These are phyloP conservation scores for Chrysopa pallens DNA, from an alignment of 1,140 invertebrate species.

Conservation along the genomic window DNA sequence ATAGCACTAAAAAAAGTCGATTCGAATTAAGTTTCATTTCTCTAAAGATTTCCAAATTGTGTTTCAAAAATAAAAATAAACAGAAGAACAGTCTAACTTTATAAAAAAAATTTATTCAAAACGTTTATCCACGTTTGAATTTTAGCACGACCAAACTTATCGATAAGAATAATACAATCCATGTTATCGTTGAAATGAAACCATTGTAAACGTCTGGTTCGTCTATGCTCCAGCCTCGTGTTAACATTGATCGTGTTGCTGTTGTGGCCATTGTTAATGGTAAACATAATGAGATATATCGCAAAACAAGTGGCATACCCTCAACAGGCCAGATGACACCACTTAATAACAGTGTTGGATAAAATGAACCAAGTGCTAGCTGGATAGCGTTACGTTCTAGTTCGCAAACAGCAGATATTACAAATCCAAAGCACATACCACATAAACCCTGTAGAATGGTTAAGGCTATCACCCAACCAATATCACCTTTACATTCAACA, in stretches of 20 bases:
- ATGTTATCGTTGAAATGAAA: constrained; percentile 69
- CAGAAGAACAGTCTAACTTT: not conserved
- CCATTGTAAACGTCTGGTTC: constrained; percentile 76
- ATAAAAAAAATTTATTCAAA: constrained; percentile 1
- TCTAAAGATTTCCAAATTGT: no score
- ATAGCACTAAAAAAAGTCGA: no score
- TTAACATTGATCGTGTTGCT: constrained; percentile 71
- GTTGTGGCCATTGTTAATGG: constrained; percentile 85
- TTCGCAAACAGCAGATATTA: constrained; percentile 85
- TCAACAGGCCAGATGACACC: constrained; percentile 81
- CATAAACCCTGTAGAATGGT: constrained; percentile 77
- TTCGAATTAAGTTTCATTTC: no score
- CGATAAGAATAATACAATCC: constrained; percentile 73
- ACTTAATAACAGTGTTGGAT: constrained; percentile 78
- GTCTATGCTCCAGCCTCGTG: constrained; percentile 70
- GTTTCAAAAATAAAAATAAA: no score
- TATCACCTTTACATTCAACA: constrained; percentile 69
- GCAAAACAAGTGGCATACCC: constrained; percentile 71
- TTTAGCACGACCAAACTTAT: constrained; percentile 63
- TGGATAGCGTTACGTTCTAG: constrained; percentile 89
- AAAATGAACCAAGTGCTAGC: constrained; percentile 82
- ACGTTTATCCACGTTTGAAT: constrained; percentile 48
- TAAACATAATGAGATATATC: constrained; percentile 65
- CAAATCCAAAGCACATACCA: constrained; percentile 87
- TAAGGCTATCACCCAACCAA: constrained; percentile 65